Percentiles rank a stretch among this genome's conserved stretches.
phyloP scores from a whole-genome alignment of 1,140 invertebrate species.

The Alviniconcha marisindica region DNA sequence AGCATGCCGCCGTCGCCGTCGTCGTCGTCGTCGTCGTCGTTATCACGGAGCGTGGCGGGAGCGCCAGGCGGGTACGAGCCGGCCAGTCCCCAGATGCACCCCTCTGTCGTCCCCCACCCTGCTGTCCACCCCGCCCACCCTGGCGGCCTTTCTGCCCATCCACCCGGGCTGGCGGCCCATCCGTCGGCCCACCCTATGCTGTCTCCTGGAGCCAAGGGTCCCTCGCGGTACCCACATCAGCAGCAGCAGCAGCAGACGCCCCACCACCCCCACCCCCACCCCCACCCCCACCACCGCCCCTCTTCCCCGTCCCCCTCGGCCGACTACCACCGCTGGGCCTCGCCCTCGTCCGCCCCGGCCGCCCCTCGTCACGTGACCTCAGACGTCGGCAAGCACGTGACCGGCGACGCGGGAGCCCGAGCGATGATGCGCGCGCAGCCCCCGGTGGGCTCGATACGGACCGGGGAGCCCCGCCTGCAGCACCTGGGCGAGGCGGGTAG shows the following conservation, averaged over 20 bases:
- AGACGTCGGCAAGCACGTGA: slow-evolving; percentile 17
- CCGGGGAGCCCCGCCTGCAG: slow-evolving; percentile 22
- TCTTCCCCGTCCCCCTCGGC: background rate
- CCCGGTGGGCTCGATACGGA: slow-evolving; percentile 30
- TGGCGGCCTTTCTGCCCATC: background rate
- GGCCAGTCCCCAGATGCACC: slow-evolving; percentile 7
- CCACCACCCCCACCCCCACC: slow-evolving; percentile 1
- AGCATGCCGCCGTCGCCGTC: background rate
- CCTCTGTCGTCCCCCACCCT: background rate
- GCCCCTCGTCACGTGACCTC: background rate
- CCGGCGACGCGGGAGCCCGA: background rate
- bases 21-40: background rate
- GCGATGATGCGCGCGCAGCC: slow-evolving; percentile 22
- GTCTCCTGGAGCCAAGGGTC: slow-evolving; percentile 12
- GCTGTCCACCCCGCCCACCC: background rate
- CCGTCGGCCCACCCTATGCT: slow-evolving; percentile 10
- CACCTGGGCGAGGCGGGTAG: background rate
- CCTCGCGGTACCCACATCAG: background rate
- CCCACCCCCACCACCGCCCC: background rate
- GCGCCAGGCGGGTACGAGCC: background rate
- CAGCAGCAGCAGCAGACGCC: background rate
- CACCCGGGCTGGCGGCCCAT: background rate
- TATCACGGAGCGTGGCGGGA: background rate
- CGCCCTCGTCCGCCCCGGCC: background rate
- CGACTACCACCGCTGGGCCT: background rate